Base-by-base conservation (phyloP, 2,797 vertebrate genomes). In the Sebastes taczanowskii region DNA sequence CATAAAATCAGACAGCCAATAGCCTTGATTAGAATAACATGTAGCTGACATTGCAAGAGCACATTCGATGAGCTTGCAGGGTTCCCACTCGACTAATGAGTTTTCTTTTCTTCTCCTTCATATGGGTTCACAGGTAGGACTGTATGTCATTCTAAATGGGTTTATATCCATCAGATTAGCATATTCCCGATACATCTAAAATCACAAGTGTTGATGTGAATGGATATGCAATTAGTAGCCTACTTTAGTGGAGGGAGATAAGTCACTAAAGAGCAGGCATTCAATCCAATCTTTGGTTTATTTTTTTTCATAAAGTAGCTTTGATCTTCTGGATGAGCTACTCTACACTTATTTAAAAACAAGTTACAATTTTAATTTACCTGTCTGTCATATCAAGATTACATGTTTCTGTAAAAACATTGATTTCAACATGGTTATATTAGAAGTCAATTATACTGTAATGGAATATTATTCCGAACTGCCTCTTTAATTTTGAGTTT, bases 31-130 rank as follows among this genome's bases (percentile, higher is more conserved):
- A 74, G 30, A 81, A 71, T 58, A 65, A 86, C 62, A 29, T 84
- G 53, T 58, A 68, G 77, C 76, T 75, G 77, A 81, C 66, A 32
- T 29, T 68, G 63, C 63, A 76, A 7, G 30, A 6, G 35, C 27
- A 46, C 25, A 30, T 80, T 34, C 62, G 71, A 77, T 83, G 71
- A 82, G 58, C 22, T 46, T 78, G 74, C 81, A 81, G 59, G 49
- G 13, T 79, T 79, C 14, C 53, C 4, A 32, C 20, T 77, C 8
- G 7, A 4, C 29, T 23, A 27, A 74, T 77, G n/a, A 72, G 20
- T 60, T 61, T 61, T 38, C 7, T 55, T 55, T 70, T 55, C 14
- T 62, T 20, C 2, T 23, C 25, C 5, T 27, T 35, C 1, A 6
- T 3, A 13, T 58, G 7, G 25, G 59, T 56, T 53, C 46, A 61